Evolutionary conservation across 2,113 vertebrate species (phyloP), one percentile per base, ranked within the genome.

Genomic region (Callopanchax toddi): DNA sequence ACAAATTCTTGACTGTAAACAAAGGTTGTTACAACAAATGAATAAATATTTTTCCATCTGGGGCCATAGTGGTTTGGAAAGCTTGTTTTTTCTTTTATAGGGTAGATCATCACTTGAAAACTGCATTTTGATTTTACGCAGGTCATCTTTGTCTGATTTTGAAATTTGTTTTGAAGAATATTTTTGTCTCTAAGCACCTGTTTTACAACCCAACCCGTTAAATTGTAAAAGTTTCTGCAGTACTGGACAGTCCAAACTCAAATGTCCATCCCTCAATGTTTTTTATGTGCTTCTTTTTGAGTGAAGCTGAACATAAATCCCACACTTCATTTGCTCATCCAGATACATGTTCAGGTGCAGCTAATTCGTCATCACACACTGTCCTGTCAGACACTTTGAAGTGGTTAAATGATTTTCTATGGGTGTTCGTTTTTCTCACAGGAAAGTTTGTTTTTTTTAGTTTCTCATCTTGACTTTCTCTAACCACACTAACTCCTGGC

Each of bases 301-400:
- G 11, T 34, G 32, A 60, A 34, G 43, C 25, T 12, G 5, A 10
- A 17, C 23, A 6, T 20, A 20, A 45, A 59, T 45, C 42, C 25
- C 26, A 18, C 26, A 18, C 25, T 22, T 10, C 3, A 9, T 21
- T 49, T 21, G 32, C 18, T 36, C 8, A 9, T 23, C 13, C 26
- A 22, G 40, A 48, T 50, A 3, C 17, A 7, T 50, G 12, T 48
- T 56, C 43, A 48, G 52, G 29, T 56, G 32, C 32, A 20, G 63
- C 32, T 56, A 48, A 56, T 66, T 48, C 52, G 39, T 40, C 43
- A 55, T 65, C 62, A 54, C 9, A n/a, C 50, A 12, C 50, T 36
- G 20, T 45, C 29, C 62, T n/a, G 58, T 45, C 44, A 22, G 43
- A 15, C 13, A 40, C 59, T 61, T 50, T 61, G 46, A 61, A 61